Evolutionary conservation across 23 tunicate genomes (phyloP).

Genomic region (Oikopleura dioica): DNA sequence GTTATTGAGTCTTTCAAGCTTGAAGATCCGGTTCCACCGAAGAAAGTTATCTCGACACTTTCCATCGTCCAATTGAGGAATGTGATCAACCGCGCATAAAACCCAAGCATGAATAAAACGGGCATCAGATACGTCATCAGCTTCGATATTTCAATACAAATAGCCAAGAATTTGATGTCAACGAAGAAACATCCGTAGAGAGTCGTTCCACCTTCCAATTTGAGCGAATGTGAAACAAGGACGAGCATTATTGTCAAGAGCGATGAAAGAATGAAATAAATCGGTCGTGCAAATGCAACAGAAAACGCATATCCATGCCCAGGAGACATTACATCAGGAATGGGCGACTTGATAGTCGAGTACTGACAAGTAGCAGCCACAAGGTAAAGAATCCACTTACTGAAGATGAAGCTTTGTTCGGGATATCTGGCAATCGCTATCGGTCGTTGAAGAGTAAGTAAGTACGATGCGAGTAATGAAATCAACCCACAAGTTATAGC

Average conservation of each 20-base stretch:
- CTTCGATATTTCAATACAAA: not conserved
- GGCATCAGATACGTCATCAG: not conserved
- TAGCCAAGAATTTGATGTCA: not conserved
- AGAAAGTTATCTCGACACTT: not conserved
- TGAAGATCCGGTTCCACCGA: not conserved
- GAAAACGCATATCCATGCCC: not conserved
- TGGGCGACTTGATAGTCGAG: not conserved
- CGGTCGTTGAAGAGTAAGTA: too few species aligned
- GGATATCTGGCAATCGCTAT: too few species aligned
- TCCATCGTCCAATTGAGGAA: not conserved
- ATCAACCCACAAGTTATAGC: too few species aligned
- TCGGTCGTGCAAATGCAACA: not conserved
- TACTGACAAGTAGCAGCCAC: constrained; percentile 5
- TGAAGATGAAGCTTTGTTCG: too few species aligned
- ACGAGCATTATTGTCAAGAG: not conserved
- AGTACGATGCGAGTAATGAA: too few species aligned
- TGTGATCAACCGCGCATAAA: not conserved
- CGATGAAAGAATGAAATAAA: not conserved
- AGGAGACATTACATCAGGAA: not conserved
- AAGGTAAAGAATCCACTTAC: too few species aligned
- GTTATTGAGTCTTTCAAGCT: too few species aligned
- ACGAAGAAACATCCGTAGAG: not conserved
- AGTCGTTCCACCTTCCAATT: not conserved
- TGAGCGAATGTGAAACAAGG: not conserved
- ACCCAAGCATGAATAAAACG: not conserved